These are phyloP conservation scores for Cryptocephalus moraei DNA, from an alignment of 2,888 invertebrate genomes.

Conservation along the genomic window DNA sequence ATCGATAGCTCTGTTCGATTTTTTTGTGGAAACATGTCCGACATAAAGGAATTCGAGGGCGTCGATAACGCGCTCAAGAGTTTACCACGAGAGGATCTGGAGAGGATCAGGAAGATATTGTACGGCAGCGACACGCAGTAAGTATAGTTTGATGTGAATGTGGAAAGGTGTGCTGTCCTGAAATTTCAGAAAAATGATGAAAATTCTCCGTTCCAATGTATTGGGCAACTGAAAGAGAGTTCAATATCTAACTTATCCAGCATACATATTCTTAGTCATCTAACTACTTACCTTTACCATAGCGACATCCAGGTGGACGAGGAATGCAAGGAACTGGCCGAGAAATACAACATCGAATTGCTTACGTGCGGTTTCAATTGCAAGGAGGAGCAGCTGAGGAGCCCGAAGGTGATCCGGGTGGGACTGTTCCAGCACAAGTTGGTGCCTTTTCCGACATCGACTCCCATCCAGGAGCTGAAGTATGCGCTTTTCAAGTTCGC, in stretches of 20 bases:
- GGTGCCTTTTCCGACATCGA: constrained; percentile 55
- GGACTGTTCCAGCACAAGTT: constrained; percentile 85
- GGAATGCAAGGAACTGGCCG: constrained; percentile 41
- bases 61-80: constrained; percentile 11
- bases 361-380: constrained; percentile 63
- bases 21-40: constrained; percentile 9
- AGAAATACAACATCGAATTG: constrained; percentile 57
- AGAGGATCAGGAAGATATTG: constrained; percentile 11
- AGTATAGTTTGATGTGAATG: constrained; percentile 6
- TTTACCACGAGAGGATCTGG: constrained; percentile 12
- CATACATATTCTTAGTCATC: too few relatives aligned
- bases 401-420: constrained; percentile 61
- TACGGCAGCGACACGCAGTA: constrained; percentile 14
- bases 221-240: too few relatives aligned
- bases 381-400: constrained; percentile 55
- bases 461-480: constrained; percentile 63
- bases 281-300: not conserved
- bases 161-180: too few relatives aligned
- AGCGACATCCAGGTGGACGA: constrained; percentile 38
- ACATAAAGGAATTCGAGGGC: constrained; percentile 14
- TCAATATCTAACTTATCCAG: too few relatives aligned
- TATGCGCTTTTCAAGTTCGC: constrained; percentile 70
- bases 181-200: too few relatives aligned
- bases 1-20: constrained; percentile 3
- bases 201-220: too few relatives aligned